A percentile compares a stretch with the other conserved stretches of the same genome.
Evolutionary conservation across 2,888 invertebrate species (phyloP).

Genomic region (Thymelicus sylvestris): DNA sequence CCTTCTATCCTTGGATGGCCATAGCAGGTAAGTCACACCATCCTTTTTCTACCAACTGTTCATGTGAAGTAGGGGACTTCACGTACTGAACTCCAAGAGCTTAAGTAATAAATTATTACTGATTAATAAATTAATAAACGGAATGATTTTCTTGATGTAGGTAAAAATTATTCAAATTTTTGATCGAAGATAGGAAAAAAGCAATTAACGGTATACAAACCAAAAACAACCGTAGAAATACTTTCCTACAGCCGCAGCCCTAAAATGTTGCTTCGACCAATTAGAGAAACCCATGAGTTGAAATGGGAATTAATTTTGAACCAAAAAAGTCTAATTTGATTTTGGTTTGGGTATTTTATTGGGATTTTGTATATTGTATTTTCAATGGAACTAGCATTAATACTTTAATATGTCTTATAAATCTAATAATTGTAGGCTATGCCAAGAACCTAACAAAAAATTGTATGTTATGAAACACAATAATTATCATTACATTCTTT

Average conservation of each 20-base stretch:
- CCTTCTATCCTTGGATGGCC: constrained; percentile 99
- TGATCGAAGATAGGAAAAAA: constrained; percentile 38
- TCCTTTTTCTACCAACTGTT: background rate
- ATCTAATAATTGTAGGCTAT: too few relatives aligned
- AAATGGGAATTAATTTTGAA: background rate
- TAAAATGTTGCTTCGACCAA: constrained; percentile 66
- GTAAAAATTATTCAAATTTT: constrained; percentile 10
- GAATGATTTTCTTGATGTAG: background rate
- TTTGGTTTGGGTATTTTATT: background rate
- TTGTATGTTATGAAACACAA: too few relatives aligned
- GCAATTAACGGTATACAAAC: constrained; percentile 49
- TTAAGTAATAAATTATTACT: background rate
- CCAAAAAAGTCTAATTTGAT: background rate
- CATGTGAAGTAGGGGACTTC: too few relatives aligned
- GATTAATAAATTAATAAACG: background rate
- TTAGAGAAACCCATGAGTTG: constrained; percentile 1
- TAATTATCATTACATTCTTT: background rate
- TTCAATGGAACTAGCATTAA: background rate
- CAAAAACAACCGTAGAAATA: constrained; percentile 52
- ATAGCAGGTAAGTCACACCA: constrained; percentile 94
- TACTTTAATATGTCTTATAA: too few relatives aligned
- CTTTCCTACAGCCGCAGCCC: constrained; percentile 50
- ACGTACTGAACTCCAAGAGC: background rate
- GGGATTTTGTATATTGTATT: background rate
- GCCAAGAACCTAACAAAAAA: too few relatives aligned